These are phyloP conservation scores for Dissostichus mawsoni DNA, from an alignment of 2,113 vertebrate species.

Conservation along the genomic window DNA sequence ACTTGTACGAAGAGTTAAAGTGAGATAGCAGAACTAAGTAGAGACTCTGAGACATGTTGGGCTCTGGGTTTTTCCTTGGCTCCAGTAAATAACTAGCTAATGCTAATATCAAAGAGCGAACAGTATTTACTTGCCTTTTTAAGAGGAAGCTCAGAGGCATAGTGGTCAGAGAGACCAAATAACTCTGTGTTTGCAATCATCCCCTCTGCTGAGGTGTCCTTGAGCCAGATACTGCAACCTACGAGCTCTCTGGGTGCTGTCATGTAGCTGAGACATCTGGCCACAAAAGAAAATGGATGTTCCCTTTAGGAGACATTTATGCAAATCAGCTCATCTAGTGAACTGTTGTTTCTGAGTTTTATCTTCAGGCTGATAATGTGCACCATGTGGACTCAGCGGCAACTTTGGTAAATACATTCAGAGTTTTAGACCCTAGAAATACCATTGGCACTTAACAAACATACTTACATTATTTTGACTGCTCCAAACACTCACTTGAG, in stretches of 20 bases:
- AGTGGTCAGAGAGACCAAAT: conserved; percentile 41
- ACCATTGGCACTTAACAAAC: no score
- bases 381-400: background rate
- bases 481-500: background rate
- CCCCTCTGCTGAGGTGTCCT: conserved; percentile 24
- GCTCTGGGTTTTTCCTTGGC: conserved; percentile 55
- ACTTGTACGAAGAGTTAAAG: conserved; percentile 22
- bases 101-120: conserved; percentile 57
- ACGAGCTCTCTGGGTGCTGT: conserved; percentile 1
- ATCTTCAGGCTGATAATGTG: background rate
- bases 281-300: conserved; percentile 7
- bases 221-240: conserved; percentile 17
- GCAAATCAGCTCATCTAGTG: background rate
- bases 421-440: background rate
- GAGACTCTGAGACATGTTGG: conserved; percentile 43
- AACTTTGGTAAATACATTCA: background rate
- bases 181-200: conserved; percentile 31
- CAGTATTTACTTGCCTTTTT: conserved; percentile 27
- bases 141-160: conserved; percentile 35
- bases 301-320: background rate
- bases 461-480: background rate
- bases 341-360: background rate
- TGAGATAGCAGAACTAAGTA: conserved; percentile 47
- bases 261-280: background rate
- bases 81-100: conserved; percentile 64